phyloP scores from a whole-genome alignment of 2,113 vertebrate species.

The Strix uralensis region DNA sequence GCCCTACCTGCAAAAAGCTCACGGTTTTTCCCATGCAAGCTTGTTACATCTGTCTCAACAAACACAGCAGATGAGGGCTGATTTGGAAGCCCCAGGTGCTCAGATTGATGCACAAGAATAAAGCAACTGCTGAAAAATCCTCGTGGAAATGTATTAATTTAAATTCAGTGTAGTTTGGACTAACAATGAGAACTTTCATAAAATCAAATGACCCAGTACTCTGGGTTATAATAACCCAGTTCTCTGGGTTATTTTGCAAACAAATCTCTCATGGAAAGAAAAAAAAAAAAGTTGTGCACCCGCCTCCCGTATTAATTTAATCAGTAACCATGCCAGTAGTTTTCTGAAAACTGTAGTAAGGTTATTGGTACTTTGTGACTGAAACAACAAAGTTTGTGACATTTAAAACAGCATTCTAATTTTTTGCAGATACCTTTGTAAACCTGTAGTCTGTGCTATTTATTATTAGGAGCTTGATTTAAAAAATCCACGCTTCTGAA shows the following conservation, averaged over 20 bases:
- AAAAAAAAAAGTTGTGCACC: background rate
- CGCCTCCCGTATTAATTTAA: background rate
- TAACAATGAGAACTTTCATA: background rate
- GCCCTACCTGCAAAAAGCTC: background rate
- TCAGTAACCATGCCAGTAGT: background rate
- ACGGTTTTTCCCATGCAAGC: background rate
- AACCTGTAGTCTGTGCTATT: background rate
- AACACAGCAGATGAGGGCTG: too few species aligned
- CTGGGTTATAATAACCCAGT: background rate
- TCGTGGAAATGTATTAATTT: background rate
- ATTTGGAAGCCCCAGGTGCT: background rate
- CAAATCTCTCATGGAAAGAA: rapidly evolving
- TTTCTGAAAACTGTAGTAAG: background rate
- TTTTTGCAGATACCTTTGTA: background rate
- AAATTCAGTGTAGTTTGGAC: background rate
- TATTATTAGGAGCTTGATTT: background rate
- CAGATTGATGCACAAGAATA: too few species aligned
- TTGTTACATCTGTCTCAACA: background rate
- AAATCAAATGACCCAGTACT: background rate
- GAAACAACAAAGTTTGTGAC: background rate
- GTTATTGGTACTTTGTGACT: background rate
- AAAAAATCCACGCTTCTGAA: background rate
- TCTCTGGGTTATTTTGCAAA: background rate
- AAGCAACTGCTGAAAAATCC: background rate
- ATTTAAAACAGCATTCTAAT: background rate